Percentiles rank a stretch among this genome's conserved stretches.
Evolutionary conservation across 2,113 vertebrate genomes (phyloP).

Genomic region (Paralichthys olivaceus): DNA sequence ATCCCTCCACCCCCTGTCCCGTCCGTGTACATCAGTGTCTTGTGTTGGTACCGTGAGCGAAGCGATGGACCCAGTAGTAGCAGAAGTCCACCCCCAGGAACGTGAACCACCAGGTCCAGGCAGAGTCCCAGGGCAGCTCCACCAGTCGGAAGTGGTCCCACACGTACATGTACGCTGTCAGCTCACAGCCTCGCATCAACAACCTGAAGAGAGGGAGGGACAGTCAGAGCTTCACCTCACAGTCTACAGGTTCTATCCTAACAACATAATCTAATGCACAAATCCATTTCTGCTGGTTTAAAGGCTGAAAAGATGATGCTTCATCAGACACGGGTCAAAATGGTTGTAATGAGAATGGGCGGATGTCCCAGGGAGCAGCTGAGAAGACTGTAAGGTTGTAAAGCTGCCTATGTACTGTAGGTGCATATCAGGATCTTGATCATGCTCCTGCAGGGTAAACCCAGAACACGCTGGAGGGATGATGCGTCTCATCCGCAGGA

Average conservation of each 20-base stretch:
- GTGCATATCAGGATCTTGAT: too few species aligned
- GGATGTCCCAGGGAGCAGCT: too few species aligned
- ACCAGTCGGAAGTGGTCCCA: constrained; percentile 89
- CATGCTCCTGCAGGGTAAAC: too few species aligned
- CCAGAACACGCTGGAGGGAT: too few species aligned
- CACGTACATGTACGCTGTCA: constrained; percentile 87
- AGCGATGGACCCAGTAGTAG: constrained; percentile 94
- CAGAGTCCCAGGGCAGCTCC: constrained; percentile 89
- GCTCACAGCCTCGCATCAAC: constrained; percentile 86
- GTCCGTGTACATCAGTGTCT: not conserved
- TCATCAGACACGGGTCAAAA: too few species aligned
- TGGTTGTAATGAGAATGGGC: too few species aligned
- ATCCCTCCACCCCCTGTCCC: too few species aligned
- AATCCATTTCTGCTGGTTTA: not conserved
- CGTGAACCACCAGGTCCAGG: constrained; percentile 92
- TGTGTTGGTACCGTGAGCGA: constrained; percentile 86
- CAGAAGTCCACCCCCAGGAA: constrained; percentile 90
- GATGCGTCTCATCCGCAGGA: too few species aligned
- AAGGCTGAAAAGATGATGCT: too few species aligned
- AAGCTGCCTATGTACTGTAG: too few species aligned
- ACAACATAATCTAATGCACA: not conserved
- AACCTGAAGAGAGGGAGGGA: constrained; percentile 74
- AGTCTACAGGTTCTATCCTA: not conserved
- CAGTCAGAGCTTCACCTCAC: not conserved
- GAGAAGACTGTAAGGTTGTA: too few species aligned